Conservation (phyloP, 2,888 invertebrate species). For the Hipparchia sbordonii region DNA sequence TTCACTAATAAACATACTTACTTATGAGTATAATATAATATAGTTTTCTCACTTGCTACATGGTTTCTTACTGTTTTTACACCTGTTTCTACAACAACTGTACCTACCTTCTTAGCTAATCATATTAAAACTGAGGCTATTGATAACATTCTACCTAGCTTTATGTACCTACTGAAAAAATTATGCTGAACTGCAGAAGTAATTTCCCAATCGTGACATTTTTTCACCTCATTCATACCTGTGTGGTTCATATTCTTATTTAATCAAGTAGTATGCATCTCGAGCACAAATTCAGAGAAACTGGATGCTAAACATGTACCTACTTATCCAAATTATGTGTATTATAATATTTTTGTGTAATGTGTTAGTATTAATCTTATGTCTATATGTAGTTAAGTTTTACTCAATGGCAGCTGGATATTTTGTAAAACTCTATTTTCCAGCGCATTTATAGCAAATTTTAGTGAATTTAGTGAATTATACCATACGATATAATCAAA, state of each 20-base stretch:
- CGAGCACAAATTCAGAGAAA: conserved; percentile 13
- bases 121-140: background rate
- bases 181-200: background rate
- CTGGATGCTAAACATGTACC: background rate
- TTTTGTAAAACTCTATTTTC: background rate
- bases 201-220: background rate
- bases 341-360: background rate
- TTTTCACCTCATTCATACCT: background rate
- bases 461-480: background rate
- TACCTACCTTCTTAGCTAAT: background rate
- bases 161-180: background rate
- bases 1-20: background rate
- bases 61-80: conserved; percentile 6
- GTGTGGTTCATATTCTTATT: background rate
- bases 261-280: background rate
- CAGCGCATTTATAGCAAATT: background rate
- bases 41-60: conserved; percentile 2
- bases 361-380: background rate
- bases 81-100: background rate
- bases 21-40: background rate
- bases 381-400: background rate
- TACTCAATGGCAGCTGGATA: background rate
- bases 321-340: background rate
- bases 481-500: background rate
- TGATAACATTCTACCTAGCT: background rate